Evolutionary conservation across 1,140 invertebrate genomes (phyloP), one percentile per base, ranked within the genome.

Genomic region (Drosophila insularis): DNA sequence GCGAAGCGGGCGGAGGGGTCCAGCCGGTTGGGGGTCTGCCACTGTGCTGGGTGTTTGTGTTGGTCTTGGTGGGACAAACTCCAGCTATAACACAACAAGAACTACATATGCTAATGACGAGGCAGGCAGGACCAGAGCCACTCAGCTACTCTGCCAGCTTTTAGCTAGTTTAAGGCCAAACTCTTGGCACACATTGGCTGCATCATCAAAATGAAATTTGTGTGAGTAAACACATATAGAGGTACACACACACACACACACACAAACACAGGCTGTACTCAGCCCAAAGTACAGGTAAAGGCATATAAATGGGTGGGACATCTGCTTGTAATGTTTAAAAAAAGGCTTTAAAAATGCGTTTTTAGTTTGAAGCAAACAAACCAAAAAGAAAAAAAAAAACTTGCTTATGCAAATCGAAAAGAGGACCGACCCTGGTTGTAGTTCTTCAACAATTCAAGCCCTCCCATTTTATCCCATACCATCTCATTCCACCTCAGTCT

Each of bases 201-300:
- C 81, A 86, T 79, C 81, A 86, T 86, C 82, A 86, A 86, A 86
- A 86, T 81, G 74, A 87, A 87, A 86, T 86, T 87, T 87, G 82
- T 87, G 82, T 73, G 67, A 74, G 71, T 63, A 86, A 81, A 81
- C 81, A 86, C 63, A 70, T 27, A 27, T 27, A 35, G 23, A 10
- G 21, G 13, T 13, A 32, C 43, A 46, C 14, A 46, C 50, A 54
- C 19, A 54, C 50, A 43, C 53, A 55, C 27, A 56, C 66, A 63
- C n/a, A 58, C 56, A 39, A 61, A 62, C 63, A 73, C 46, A 62
- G 23, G 4, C 23, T 5, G 6, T 27, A 27, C 23, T 27, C 14
- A 46, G 7, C 17, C 43, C 60, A 10, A 43, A 39, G 40, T 31
- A 62, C 60, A 23, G 63, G 74, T 68, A 75, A 43, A 66, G 56